Evolutionary conservation across 2,797 vertebrate genomes (phyloP).

Genomic region (Dipus sagitta): DNA sequence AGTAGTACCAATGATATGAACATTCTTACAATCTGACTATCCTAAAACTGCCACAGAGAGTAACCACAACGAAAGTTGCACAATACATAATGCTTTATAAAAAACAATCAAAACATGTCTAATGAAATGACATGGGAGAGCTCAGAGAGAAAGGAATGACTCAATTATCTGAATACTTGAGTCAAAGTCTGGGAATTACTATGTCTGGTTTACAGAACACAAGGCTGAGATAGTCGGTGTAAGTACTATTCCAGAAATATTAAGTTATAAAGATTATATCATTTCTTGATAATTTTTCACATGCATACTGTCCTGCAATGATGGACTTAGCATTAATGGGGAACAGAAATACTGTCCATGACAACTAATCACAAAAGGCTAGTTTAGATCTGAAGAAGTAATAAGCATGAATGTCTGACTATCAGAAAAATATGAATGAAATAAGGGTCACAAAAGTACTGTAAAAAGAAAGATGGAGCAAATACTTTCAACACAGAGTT

Average conservation of each 20-base stretch:
- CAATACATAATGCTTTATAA: background rate
- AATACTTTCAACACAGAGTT: background rate
- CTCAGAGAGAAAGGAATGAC: background rate
- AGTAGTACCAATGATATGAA: background rate
- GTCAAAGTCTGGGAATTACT: background rate
- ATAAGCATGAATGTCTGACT: background rate
- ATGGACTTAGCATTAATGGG: background rate
- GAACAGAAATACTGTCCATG: background rate
- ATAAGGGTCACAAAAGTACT: background rate
- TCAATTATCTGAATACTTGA: background rate
- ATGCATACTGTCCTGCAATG: background rate
- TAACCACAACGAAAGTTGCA: slow-evolving; percentile 2
- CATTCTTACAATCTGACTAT: background rate
- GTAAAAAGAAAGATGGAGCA: background rate
- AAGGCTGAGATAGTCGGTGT: background rate
- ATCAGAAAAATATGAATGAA: background rate
- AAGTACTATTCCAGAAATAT: background rate
- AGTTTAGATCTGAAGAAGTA: background rate
- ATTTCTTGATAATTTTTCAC: background rate
- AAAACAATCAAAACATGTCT: background rate
- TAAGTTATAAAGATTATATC: background rate
- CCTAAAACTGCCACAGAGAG: background rate
- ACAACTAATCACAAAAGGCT: background rate
- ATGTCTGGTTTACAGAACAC: background rate
- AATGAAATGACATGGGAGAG: background rate